These are phyloP conservation scores for Acrossocheilus wenchowensis DNA, from an alignment of 2,797 vertebrate genomes.

Conservation along the genomic window DNA sequence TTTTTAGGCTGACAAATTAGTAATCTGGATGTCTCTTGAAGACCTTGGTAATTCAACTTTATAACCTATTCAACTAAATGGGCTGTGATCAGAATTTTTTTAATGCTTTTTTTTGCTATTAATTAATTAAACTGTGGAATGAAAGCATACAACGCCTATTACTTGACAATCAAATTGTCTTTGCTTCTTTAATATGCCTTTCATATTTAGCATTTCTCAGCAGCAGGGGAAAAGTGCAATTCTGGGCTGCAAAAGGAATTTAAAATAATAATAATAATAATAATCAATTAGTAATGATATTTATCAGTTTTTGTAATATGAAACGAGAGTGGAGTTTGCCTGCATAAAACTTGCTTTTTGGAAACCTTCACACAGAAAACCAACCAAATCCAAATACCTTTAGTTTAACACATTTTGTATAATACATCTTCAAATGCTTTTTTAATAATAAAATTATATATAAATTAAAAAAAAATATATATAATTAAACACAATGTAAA, in stretches of 20 bases:
- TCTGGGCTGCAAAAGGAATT: not conserved
- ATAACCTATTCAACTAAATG: conserved; percentile 24
- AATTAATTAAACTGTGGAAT: conserved; percentile 47
- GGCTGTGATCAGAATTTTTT: conserved; percentile 39
- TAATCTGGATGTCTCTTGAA: conserved; percentile 48
- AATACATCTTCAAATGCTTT: too few species aligned
- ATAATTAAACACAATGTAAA: too few species aligned
- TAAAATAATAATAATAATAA: not conserved
- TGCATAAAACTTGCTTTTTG: not conserved
- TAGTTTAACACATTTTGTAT: too few species aligned
- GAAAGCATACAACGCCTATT: conserved; percentile 11
- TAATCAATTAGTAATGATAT: not conserved
- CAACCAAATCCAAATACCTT: too few species aligned
- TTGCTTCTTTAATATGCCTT: conserved; percentile 38
- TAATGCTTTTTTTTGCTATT: conserved; percentile 35
- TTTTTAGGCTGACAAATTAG: conserved; percentile 26
- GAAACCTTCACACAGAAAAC: too few species aligned
- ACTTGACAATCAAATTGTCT: conserved; percentile 22
- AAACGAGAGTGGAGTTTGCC: not conserved
- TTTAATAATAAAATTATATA: too few species aligned
- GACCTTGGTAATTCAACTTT: conserved; percentile 43
- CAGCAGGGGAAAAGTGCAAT: not conserved
- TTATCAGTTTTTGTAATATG: not conserved
- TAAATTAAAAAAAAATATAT: too few species aligned
- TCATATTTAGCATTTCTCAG: conserved; percentile 25